These are phyloP conservation scores for Caenorhabditis macrosperma DNA, from an alignment of 2,888 invertebrate genomes.

Conservation along the genomic window DNA sequence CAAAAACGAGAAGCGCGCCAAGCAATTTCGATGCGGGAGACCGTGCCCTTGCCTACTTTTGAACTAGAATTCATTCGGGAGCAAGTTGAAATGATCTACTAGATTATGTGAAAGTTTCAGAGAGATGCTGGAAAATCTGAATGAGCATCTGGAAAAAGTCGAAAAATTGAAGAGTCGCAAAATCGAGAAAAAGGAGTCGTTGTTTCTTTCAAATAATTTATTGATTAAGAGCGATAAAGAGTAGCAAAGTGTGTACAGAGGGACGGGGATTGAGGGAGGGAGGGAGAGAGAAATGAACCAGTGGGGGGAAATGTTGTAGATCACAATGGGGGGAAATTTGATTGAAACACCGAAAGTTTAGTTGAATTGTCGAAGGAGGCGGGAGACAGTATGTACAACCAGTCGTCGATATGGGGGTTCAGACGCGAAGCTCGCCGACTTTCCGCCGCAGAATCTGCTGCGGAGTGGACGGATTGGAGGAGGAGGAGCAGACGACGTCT, in stretches of 20 bases:
- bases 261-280: not conserved
- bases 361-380: constrained; percentile 2
- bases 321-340: constrained; percentile 34
- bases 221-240: not conserved
- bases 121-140: too few species aligned
- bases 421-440: constrained; percentile 54
- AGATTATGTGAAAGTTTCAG: too few species aligned
- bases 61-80: too few species aligned
- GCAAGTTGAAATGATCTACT: too few species aligned
- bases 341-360: constrained; percentile 25
- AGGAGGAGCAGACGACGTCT: constrained; percentile 7
- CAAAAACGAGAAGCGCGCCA: too few species aligned
- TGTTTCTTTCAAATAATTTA: constrained; percentile 3
- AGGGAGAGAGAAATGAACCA: constrained; percentile 17
- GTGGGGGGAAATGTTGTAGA: constrained; percentile 43
- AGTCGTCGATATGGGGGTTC: constrained; percentile 19
- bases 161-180: too few species aligned
- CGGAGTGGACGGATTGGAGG: constrained; percentile 42
- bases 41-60: too few species aligned
- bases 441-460: constrained; percentile 42
- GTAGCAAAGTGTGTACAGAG: not conserved
- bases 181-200: not conserved
- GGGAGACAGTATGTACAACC: constrained; percentile 17
- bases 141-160: too few species aligned
- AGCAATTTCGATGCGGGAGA: too few species aligned